Percentiles rank a stretch among this genome's conserved stretches.
These are phyloP conservation scores for Aporrectodea caliginosa DNA, from an alignment of 1,140 invertebrate species.

Conservation along the genomic window DNA sequence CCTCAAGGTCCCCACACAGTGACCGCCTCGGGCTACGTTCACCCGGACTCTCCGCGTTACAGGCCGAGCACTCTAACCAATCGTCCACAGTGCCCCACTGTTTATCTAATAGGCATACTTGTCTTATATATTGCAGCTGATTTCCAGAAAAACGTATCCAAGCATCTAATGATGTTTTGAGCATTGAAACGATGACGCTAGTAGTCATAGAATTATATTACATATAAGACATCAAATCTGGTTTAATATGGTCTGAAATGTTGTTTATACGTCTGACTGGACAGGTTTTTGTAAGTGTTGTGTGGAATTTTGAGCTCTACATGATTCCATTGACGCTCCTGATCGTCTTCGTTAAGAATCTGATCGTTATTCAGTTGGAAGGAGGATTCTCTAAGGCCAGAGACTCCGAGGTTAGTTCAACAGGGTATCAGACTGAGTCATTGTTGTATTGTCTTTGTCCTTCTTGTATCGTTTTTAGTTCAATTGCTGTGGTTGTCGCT, in stretches of 20 bases:
- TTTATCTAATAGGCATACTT: no score
- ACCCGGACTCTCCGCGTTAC: no score
- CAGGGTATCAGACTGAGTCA: not conserved
- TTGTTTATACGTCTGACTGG: not conserved
- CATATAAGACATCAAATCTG: not conserved
- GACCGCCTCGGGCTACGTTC: no score
- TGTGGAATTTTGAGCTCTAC: slow-evolving; percentile 29
- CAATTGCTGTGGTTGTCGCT: not conserved
- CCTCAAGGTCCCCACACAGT: no score
- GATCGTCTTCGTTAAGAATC: slow-evolving; percentile 27
- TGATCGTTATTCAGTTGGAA: slow-evolving; percentile 18
- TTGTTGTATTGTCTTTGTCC: not conserved
- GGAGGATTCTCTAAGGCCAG: slow-evolving; percentile 24
- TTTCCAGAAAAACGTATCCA: no score
- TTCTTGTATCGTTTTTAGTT: not conserved
- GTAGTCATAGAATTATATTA: no score
- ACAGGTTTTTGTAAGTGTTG: slow-evolving; percentile 10
- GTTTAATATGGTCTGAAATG: not conserved
- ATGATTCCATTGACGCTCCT: slow-evolving; percentile 32
- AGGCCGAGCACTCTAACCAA: no score
- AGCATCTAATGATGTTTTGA: no score
- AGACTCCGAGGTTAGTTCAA: not conserved
- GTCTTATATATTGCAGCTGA: no score
- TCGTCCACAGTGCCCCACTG: no score
- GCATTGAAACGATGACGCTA: no score